Evolutionary conservation across 2,888 invertebrate species (phyloP), one percentile per base, ranked within the genome.

Genomic region (Piscicola geometra): DNA sequence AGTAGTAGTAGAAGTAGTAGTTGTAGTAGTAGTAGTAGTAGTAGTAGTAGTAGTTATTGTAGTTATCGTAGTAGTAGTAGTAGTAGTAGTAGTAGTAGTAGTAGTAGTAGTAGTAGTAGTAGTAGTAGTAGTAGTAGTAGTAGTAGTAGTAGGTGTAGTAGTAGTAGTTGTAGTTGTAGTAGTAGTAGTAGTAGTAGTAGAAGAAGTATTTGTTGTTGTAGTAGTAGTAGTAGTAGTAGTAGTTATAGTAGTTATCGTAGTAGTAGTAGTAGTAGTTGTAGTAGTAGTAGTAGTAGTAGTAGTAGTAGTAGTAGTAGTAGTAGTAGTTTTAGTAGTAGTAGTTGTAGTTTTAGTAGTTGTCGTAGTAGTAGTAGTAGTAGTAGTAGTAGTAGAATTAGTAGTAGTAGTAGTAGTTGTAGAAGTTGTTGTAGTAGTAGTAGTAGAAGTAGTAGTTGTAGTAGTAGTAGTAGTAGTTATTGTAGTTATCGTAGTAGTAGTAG

Each of bases 221-320:
- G 60, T 18, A 25, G n/a, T 56, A 56, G 60, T 56, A 56, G 60
- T 56, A 5, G 60, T 56, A 56, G 60, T 56, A 56, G 60, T 56
- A 25, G 60, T 56, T 18, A 3, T 56, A 56, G 60, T 25, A 56
- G 60, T 15, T 18, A n/a, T 56, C 3, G 60, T 56, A 25, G n/a
- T 25, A 25, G 60, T 56, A 25, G 60, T 56, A 25, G n/a, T 15
- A 25, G 60, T 25, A 56, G 60, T 56, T 5, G 5, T 56, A 25
- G 60, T 56, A 5, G 60, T 56, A 25, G 60, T 15, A 56, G 60
- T 56, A 25, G 25, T 56, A 25, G 21, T 56, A 25, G 60, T 15
- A 25, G 25, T 25, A 56, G 60, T 56, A 56, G 25, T 56, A 56
- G 60, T 25, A 56, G 60, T 56, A n/a, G n/a, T n/a, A n/a, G n/a